These are phyloP conservation scores for Patella depressa DNA, from an alignment of 2,888 invertebrate species.

Conservation along the genomic window DNA sequence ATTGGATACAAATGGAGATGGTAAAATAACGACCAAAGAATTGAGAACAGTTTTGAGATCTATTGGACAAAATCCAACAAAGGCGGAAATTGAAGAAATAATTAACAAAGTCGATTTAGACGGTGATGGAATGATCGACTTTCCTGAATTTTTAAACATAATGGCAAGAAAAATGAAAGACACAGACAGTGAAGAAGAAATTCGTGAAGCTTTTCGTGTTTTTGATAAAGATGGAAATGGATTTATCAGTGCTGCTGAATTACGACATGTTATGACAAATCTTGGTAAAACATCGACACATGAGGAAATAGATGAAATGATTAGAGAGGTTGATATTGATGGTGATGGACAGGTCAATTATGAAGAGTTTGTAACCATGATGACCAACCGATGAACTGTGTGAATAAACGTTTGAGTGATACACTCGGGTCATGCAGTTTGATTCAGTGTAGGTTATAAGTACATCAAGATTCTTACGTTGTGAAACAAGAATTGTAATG, in stretches of 20 bases:
- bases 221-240: slow-evolving; percentile 70
- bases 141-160: background rate
- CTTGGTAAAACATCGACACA: slow-evolving; percentile 96
- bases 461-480: too few relatives aligned
- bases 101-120: slow-evolving; percentile 99
- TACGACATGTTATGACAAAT: slow-evolving; percentile 99
- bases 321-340: slow-evolving; percentile 98
- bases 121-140: slow-evolving; percentile 62
- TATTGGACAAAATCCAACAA: slow-evolving; percentile 98
- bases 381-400: slow-evolving; percentile 30
- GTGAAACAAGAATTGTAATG: too few relatives aligned
- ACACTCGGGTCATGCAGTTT: too few relatives aligned
- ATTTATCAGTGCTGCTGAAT: slow-evolving; percentile 75
- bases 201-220: slow-evolving; percentile 39
- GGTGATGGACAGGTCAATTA: slow-evolving; percentile 99
- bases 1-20: slow-evolving; percentile 99
- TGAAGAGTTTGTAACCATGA: slow-evolving; percentile 74
- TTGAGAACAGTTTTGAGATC: slow-evolving; percentile 99
- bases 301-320: slow-evolving; percentile 99
- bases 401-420: too few relatives aligned
- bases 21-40: slow-evolving; percentile 99
- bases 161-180: background rate
- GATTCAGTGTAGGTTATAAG: too few relatives aligned
- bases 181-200: background rate
- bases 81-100: slow-evolving; percentile 99